Conservation (phyloP, 2,888 invertebrate species). For the Microchrysa polita region DNA sequence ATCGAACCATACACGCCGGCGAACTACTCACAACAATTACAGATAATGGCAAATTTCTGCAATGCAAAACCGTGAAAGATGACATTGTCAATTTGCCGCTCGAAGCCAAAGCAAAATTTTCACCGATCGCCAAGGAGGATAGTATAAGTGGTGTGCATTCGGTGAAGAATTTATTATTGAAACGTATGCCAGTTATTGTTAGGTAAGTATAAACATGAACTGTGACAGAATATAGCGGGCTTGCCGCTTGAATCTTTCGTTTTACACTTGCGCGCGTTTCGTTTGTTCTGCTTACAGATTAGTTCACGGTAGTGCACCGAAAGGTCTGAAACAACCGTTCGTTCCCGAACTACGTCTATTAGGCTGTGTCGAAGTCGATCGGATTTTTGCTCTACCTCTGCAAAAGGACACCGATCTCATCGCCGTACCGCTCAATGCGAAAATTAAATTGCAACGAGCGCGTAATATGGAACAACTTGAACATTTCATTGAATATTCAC, state of each 20-base stretch:
- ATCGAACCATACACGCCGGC: constrained; percentile 78
- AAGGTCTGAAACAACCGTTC: constrained; percentile 84
- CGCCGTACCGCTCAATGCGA: constrained; percentile 85
- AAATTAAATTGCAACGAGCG: constrained; percentile 83
- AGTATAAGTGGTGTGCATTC: constrained; percentile 96
- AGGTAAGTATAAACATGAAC: constrained; percentile 68
- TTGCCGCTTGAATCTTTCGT: constrained; percentile 22
- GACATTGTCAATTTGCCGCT: constrained; percentile 83
- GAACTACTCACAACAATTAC: constrained; percentile 83
- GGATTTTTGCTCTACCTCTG: constrained; percentile 82
- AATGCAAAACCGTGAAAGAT: constrained; percentile 86
- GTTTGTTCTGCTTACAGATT: constrained; percentile 62
- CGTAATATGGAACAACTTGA: constrained; percentile 84
- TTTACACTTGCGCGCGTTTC: background rate
- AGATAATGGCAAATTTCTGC: constrained; percentile 81
- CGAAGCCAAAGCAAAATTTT: constrained; percentile 91
- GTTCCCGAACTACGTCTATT: constrained; percentile 85
- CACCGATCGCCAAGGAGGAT: constrained; percentile 90
- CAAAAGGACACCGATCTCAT: constrained; percentile 84
- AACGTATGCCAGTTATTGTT: constrained; percentile 91
- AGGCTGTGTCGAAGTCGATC: constrained; percentile 85
- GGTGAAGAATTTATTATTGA: constrained; percentile 85
- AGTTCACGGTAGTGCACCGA: constrained; percentile 89
- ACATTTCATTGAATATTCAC: constrained; percentile 77
- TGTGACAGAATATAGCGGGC: background rate